Evolutionary conservation across 2,113 vertebrate genomes (phyloP).

Genomic region (Microtus ochrogaster): DNA sequence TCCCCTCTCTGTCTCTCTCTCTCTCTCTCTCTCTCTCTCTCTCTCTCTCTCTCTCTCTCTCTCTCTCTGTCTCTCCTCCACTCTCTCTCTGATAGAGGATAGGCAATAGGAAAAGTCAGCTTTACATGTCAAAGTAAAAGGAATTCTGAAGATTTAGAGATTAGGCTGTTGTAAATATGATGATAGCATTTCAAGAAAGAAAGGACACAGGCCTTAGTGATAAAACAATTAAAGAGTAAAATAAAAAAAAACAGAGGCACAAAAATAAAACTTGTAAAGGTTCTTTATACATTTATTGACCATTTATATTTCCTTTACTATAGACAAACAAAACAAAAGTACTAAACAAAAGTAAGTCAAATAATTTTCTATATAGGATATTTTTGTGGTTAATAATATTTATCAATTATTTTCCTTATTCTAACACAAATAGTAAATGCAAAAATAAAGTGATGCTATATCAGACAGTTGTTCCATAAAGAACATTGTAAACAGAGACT

Average conservation of each 20-base stretch:
- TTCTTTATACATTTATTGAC: neutral
- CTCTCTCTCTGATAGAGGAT: neutral
- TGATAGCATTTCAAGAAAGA: neutral
- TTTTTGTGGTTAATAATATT: neutral
- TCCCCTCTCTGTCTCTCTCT: neutral
- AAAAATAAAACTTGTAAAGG: neutral
- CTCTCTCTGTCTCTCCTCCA: neutral
- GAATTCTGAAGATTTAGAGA: slow-evolving; percentile 17
- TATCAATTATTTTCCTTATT: neutral
- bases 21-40: neutral
- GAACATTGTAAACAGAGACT: too few relatives aligned
- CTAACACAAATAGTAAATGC: slow-evolving; percentile 10
- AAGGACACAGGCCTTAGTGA: neutral
- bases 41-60: too few relatives aligned
- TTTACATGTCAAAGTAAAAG: neutral
- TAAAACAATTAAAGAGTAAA: neutral
- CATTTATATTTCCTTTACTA: neutral
- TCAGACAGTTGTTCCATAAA: neutral
- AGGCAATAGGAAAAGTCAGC: neutral
- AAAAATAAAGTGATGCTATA: neutral
- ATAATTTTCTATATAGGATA: neutral
- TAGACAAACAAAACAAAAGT: neutral
- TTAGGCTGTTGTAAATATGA: neutral
- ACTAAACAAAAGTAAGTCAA: neutral
- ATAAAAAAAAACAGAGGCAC: neutral